Evolutionary conservation across 2,797 vertebrate genomes (phyloP).

Genomic region (Danio tinwini): DNA sequence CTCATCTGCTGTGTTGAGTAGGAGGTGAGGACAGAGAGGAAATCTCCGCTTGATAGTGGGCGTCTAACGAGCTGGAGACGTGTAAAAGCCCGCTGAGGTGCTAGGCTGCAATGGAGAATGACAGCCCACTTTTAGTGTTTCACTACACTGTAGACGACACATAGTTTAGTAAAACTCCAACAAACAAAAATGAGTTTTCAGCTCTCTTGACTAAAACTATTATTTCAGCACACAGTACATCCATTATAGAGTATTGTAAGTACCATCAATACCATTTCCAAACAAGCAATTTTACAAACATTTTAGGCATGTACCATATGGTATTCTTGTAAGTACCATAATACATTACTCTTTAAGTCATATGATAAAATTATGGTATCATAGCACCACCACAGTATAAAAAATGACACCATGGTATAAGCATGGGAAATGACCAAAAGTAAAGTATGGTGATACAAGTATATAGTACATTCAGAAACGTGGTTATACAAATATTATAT

Average conservation of each 20-base stretch:
- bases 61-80: conserved; percentile 36
- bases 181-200: neutral
- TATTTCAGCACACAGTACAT: neutral
- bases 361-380: neutral
- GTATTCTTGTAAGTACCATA: neutral
- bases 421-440: neutral
- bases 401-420: neutral
- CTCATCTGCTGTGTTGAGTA: conserved; percentile 49
- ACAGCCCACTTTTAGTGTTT: conserved; percentile 19
- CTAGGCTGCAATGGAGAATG: conserved; percentile 37
- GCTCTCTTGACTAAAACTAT: conserved; percentile 1
- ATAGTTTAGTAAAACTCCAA: conserved; percentile 7
- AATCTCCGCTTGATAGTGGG: conserved; percentile 36
- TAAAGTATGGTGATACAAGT: too few species aligned
- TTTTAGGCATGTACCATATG: neutral
- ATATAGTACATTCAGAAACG: too few species aligned
- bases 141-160: conserved; percentile 1
- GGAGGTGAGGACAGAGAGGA: conserved; percentile 50
- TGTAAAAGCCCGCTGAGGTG: conserved; percentile 49
- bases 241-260: neutral
- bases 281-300: too few species aligned
- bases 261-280: too few species aligned
- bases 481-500: too few species aligned
- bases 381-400: neutral
- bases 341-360: neutral